These are phyloP conservation scores for Elachura formosa DNA, from an alignment of 2,113 vertebrate genomes.

Conservation along the genomic window DNA sequence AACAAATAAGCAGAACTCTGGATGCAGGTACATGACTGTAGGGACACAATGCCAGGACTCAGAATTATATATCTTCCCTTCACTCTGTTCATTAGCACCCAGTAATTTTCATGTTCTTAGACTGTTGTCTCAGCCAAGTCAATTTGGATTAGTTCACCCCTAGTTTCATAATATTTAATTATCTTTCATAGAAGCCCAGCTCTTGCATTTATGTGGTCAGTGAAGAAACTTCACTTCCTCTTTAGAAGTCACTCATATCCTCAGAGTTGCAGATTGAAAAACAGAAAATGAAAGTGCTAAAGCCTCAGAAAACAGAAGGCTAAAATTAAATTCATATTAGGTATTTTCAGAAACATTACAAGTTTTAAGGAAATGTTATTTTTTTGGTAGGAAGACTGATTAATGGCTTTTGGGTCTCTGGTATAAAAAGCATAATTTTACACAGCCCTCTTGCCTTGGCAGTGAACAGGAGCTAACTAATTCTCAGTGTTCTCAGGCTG, in stretches of 20 bases:
- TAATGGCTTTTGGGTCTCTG: background rate
- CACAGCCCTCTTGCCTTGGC: background rate
- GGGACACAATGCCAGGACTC: background rate
- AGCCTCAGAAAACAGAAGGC: background rate
- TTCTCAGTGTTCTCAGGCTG: background rate
- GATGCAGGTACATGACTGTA: background rate
- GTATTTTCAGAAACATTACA: background rate
- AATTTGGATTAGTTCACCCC: background rate
- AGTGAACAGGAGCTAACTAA: background rate
- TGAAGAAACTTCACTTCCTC: conserved; percentile 1
- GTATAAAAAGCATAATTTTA: background rate
- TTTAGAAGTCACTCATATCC: background rate
- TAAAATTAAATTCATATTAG: background rate
- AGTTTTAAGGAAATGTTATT: background rate
- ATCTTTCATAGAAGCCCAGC: background rate
- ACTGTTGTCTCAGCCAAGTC: background rate
- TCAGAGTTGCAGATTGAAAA: background rate
- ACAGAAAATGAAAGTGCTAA: background rate
- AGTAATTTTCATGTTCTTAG: background rate
- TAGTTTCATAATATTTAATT: background rate
- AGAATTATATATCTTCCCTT: background rate
- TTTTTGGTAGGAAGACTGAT: background rate
- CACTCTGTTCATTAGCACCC: background rate
- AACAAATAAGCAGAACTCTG: background rate
- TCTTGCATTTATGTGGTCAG: conserved; percentile 12